Evolutionary conservation across 2,888 invertebrate species (phyloP).

Genomic region (Thyatira batis): DNA sequence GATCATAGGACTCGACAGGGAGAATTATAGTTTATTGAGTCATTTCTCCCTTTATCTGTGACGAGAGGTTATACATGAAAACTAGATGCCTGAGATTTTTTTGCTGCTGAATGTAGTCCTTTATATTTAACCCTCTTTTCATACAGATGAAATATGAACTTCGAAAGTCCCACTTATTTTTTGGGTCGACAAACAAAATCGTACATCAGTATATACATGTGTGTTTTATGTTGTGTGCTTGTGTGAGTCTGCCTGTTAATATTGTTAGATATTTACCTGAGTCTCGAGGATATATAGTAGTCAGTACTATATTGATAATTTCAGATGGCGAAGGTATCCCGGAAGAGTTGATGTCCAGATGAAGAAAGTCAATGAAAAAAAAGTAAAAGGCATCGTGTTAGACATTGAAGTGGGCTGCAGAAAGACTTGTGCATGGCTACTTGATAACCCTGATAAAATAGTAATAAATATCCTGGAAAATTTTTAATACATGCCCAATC

Average conservation of each 20-base stretch:
- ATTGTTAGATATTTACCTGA: constrained; percentile 56
- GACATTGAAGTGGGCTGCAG: constrained; percentile 9
- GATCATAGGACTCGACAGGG: not conserved
- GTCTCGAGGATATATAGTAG: constrained; percentile 65
- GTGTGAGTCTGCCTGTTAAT: constrained; percentile 33
- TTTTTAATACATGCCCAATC: too few species aligned
- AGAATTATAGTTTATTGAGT: constrained; percentile 2
- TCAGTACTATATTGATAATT: constrained; percentile 56
- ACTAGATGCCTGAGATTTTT: not conserved
- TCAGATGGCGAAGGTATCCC: constrained; percentile 15
- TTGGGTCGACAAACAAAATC: not conserved
- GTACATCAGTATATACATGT: constrained; percentile 6
- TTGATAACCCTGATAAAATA: too few species aligned
- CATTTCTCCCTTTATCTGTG: not conserved
- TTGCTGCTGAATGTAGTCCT: not conserved
- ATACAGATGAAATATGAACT: not conserved
- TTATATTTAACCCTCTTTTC: not conserved
- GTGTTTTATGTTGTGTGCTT: constrained; percentile 1
- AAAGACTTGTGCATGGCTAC: too few species aligned
- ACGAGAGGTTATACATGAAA: not conserved
- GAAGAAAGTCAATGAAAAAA: constrained; percentile 48
- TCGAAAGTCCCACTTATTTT: not conserved
- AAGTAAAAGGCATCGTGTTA: constrained; percentile 30
- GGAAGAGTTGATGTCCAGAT: constrained; percentile 20
- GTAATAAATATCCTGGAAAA: too few species aligned